Conservation (phyloP, 2,113 vertebrate genomes). For the Neolamprologus hecqui region DNA sequence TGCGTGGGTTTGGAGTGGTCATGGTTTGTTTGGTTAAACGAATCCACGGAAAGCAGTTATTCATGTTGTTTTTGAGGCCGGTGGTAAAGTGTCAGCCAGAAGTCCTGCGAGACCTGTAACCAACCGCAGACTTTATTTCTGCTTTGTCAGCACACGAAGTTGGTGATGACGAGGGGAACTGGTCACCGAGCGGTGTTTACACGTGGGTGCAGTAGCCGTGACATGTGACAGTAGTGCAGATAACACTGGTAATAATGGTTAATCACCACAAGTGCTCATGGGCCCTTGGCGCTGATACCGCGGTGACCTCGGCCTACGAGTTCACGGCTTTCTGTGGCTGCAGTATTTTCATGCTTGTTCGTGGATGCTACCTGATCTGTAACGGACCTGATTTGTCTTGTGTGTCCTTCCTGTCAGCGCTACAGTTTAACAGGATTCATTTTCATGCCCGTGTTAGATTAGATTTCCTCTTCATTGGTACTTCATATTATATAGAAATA, state of each 20-base stretch:
- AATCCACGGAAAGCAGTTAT: rapidly evolving
- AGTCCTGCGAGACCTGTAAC: not conserved
- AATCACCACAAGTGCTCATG: not conserved
- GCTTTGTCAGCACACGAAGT: not conserved
- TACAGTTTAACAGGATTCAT: rapidly evolving
- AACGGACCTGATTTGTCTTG: rapidly evolving
- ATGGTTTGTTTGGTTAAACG: not conserved
- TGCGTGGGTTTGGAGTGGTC: not conserved
- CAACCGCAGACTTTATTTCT: not conserved
- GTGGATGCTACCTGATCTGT: not conserved
- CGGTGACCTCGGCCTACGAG: not conserved
- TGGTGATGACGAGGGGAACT: constrained; percentile 1
- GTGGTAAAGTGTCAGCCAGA: not conserved
- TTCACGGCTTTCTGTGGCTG: rapidly evolving
- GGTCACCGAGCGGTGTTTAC: not conserved
- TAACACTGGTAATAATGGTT: not conserved
- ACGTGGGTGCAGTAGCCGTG: not conserved
- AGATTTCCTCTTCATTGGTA: not conserved
- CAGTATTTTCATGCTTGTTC: not conserved
- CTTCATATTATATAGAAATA: not conserved
- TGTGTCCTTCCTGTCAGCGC: not conserved
- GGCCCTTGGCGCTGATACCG: not conserved
- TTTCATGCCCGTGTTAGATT: not conserved
- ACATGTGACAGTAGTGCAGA: not conserved
- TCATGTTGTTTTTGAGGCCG: not conserved